A percentile compares a stretch with the other conserved stretches of the same genome.
Evolutionary conservation across 2,797 vertebrate species (phyloP).

Genomic region (Kryptopterus vitreolus): DNA sequence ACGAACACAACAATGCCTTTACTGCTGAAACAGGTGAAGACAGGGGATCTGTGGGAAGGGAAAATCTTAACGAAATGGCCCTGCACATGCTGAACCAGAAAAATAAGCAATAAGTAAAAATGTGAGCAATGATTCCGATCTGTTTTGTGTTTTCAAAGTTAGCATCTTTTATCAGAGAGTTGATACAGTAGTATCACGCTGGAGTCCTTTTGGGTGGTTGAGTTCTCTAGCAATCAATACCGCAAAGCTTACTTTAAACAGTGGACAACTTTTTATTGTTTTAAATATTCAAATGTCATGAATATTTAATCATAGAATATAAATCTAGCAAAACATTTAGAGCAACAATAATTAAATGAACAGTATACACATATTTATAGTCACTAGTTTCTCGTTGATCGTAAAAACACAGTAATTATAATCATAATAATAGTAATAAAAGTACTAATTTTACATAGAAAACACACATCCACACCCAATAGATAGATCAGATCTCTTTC

Average conservation of each 20-base stretch:
- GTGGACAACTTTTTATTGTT: slow-evolving; percentile 60
- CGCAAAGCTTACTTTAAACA: slow-evolving; percentile 26
- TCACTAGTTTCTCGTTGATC: slow-evolving; percentile 74
- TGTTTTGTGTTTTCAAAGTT: slow-evolving; percentile 24
- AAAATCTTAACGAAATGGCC: slow-evolving; percentile 65
- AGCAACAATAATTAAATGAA: slow-evolving; percentile 84
- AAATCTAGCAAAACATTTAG: slow-evolving; percentile 88
- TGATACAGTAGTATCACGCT: background rate
- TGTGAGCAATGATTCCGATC: background rate
- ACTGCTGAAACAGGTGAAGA: slow-evolving; percentile 37
- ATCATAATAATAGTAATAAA: slow-evolving; percentile 41
- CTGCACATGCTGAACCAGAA: slow-evolving; percentile 67
- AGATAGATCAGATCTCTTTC: slow-evolving; percentile 62
- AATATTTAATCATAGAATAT: slow-evolving; percentile 84
- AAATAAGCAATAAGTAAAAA: slow-evolving; percentile 31
- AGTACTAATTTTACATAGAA: slow-evolving; percentile 72
- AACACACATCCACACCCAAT: slow-evolving; percentile 63
- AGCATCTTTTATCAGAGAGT: slow-evolving; percentile 25
- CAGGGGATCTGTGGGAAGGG: slow-evolving; percentile 55
- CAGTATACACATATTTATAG: slow-evolving; percentile 71
- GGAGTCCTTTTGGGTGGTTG: background rate
- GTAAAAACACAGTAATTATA: slow-evolving; percentile 72
- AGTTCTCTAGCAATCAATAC: background rate
- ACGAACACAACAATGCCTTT: slow-evolving; percentile 24
- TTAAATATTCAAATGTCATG: slow-evolving; percentile 74